These are phyloP conservation scores for Cydia strobilella DNA, from an alignment of 1,140 invertebrate genomes.

Conservation along the genomic window DNA sequence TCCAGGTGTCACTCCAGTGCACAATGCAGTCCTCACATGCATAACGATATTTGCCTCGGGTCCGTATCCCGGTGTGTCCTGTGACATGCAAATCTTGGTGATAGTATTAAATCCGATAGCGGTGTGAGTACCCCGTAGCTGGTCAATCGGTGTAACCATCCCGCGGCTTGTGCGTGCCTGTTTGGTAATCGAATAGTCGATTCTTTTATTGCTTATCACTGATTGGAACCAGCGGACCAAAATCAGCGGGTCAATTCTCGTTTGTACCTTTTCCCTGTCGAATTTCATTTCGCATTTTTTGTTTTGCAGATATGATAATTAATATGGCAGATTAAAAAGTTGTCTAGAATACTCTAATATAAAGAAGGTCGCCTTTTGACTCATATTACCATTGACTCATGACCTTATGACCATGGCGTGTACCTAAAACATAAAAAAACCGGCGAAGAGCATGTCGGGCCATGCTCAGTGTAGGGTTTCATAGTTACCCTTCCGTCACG, in stretches of 20 bases:
- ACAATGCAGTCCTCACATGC: conserved; percentile 56
- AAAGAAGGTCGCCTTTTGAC: too few relatives aligned
- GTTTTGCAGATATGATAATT: too few relatives aligned
- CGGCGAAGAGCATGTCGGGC: too few relatives aligned
- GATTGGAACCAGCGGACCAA: conserved; percentile 51
- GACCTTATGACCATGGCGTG: too few relatives aligned
- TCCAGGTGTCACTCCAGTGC: conserved; percentile 56
- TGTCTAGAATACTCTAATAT: too few relatives aligned
- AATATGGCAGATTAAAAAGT: too few relatives aligned
- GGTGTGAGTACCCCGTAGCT: conserved; percentile 54
- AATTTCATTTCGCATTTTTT: neutral
- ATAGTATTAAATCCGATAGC: conserved; percentile 72
- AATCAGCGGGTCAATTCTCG: neutral
- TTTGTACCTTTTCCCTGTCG: neutral
- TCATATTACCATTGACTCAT: too few relatives aligned
- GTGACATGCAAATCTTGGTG: conserved; percentile 76
- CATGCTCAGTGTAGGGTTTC: too few relatives aligned
- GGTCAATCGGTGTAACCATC: conserved; percentile 68
- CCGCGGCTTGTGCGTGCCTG: conserved; percentile 40
- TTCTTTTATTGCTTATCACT: conserved; percentile 56
- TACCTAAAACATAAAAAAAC: too few relatives aligned
- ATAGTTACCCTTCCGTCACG: too few relatives aligned
- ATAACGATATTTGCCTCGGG: conserved; percentile 58
- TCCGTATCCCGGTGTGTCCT: conserved; percentile 53
- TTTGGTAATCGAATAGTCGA: conserved; percentile 57